Percentiles rank a stretch among this genome's conserved stretches.
Conservation (phyloP, 2,113 vertebrate genomes). For the Microcebus ravelobensis region DNA sequence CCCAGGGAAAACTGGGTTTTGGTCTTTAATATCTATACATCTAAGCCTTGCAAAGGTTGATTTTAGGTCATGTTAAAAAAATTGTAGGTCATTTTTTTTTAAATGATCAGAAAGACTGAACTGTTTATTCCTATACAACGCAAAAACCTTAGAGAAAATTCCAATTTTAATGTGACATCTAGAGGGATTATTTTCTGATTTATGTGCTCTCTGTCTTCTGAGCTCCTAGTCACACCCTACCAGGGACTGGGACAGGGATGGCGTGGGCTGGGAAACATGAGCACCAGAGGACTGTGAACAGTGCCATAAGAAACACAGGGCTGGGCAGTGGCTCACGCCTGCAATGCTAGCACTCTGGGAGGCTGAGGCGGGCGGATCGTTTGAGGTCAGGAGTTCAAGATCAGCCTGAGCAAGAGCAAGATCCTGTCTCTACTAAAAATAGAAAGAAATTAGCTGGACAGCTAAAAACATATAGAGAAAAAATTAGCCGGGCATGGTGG, state of each 20-base stretch:
- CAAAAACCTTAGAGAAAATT: constrained; percentile 11
- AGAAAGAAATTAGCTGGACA: no score
- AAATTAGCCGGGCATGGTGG: no score
- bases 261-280: not conserved
- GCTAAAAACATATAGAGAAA: no score
- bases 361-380: no score
- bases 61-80: constrained; percentile 4
- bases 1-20: constrained; percentile 36
- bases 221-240: not conserved
- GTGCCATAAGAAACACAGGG: constrained; percentile 32
- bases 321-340: not conserved
- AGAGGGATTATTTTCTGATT: not conserved
- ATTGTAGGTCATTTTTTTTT: not conserved
- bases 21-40: constrained; percentile 22
- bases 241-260: not conserved
- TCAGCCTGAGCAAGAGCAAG: no score
- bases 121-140: not conserved
- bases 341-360: no score
- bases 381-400: no score
- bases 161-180: constrained; percentile 17
- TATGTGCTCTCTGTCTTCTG: not conserved
- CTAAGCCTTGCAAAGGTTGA: not conserved
- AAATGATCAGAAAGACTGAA: constrained; percentile 3
- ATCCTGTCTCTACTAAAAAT: no score
- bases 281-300: not conserved